These are phyloP conservation scores for Denticeps clupeoides DNA, from an alignment of 2,797 vertebrate species.

Conservation along the genomic window DNA sequence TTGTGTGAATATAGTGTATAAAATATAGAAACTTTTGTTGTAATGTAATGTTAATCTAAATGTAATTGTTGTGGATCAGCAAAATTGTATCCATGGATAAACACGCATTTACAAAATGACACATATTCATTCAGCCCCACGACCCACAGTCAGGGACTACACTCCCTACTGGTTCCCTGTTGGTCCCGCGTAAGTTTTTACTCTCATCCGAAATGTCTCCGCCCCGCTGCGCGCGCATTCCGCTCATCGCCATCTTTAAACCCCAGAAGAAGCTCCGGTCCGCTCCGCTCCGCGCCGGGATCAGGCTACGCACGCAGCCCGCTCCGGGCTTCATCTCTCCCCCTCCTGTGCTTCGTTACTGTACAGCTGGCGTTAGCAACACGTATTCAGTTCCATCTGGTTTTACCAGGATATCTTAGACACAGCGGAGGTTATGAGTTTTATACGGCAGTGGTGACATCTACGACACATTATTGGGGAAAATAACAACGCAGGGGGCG, in stretches of 20 bases:
- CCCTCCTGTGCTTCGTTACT: too few species aligned
- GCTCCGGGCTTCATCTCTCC: constrained; percentile 27
- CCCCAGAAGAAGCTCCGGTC: constrained; percentile 59
- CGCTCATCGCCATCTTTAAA: constrained; percentile 76
- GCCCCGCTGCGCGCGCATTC: constrained; percentile 39
- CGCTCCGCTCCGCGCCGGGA: constrained; percentile 40
- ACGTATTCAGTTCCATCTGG: neutral
- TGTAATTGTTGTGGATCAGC: too few species aligned
- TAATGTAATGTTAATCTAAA: too few species aligned
- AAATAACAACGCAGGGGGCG: constrained; percentile 46
- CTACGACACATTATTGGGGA: constrained; percentile 59
- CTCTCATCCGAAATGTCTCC: constrained; percentile 5
- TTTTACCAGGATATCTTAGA: neutral
- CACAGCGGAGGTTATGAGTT: neutral
- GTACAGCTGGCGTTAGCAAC: neutral
- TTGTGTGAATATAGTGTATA: too few species aligned
- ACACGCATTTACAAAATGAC: too few species aligned
- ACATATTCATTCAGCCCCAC: too few species aligned
- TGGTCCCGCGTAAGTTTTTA: neutral
- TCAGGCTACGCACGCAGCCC: constrained; percentile 6
- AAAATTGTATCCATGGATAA: too few species aligned
- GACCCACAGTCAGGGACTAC: too few species aligned
- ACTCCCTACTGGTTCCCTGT: too few species aligned
- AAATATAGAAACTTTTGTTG: too few species aligned
- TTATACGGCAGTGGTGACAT: constrained; percentile 33